phyloP scores from a whole-genome alignment of 1,140 invertebrate species.

The Drosophila pseudoobscura region DNA sequence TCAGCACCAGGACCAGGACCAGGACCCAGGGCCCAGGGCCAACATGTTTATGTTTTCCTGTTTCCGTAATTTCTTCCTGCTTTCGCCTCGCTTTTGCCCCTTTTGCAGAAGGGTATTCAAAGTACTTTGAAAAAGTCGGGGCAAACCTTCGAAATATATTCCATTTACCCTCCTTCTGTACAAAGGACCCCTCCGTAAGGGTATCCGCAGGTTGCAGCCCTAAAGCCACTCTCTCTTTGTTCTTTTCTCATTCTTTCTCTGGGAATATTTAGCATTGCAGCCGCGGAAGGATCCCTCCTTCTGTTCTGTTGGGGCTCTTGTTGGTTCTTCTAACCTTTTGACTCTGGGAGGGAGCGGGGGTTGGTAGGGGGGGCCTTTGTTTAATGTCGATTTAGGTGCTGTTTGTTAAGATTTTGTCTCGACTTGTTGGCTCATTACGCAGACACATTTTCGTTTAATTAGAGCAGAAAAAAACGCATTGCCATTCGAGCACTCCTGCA shows the following conservation, averaged over 20 bases:
- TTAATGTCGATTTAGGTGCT: constrained; percentile 6
- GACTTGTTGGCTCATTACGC: constrained; percentile 50
- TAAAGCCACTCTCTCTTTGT: too few species aligned
- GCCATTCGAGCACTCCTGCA: constrained; percentile 11
- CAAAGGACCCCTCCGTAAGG: too few species aligned
- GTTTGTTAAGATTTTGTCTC: constrained; percentile 19
- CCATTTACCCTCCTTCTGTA: too few species aligned
- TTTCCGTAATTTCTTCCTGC: constrained; percentile 78
- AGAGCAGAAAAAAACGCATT: constrained; percentile 17
- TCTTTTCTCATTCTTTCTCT: too few species aligned
- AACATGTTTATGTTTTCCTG: constrained; percentile 78
- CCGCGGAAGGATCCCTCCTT: background rate
- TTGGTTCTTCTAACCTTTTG: background rate
- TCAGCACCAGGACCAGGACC: constrained; percentile 22
- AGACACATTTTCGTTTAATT: constrained; percentile 31
- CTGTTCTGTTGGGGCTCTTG: too few species aligned
- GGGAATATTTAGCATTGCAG: constrained; percentile 1
- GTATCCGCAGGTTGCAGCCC: too few species aligned
- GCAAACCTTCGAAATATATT: too few species aligned
- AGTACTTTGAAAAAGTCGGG: too few species aligned
- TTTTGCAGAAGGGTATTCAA: constrained; percentile 12
- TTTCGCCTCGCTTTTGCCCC: background rate
- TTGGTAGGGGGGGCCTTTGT: background rate
- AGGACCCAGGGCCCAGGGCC: constrained; percentile 38
- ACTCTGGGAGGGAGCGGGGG: background rate